Evolutionary conservation across 2,797 vertebrate species (phyloP), one percentile per base, ranked within the genome.

Genomic region (Erithacus rubecula): DNA sequence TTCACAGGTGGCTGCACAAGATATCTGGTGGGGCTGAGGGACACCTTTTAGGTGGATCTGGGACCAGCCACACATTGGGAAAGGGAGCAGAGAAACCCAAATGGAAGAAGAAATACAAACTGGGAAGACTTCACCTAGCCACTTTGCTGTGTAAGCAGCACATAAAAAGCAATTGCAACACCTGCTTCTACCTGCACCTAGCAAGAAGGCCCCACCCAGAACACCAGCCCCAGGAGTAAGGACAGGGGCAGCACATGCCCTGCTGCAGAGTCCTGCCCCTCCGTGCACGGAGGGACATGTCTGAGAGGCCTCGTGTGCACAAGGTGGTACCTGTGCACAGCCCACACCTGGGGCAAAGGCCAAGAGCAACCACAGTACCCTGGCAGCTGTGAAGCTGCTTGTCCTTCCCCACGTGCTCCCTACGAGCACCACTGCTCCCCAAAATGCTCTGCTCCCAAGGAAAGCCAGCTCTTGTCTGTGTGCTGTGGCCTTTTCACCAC

Each of bases 241-340:
- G 78, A 55, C 6, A 18, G 59, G 18, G 43, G 32, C 27, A 75
- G 21, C 72, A 26, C 9, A 22, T 3, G 1, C 18, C 18, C 24
- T 1, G 1, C 12, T 6, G 6, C 26, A 75, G 53, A 78, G 75
- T 27, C 41, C 72, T 51, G 67, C 12, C 26, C 19, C 29, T 6
- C 18, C 0, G 1, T 12, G 22, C 0, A 3, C 6, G 10, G 65
- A 46, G 21, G 17, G 30, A n/a, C 32, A 22, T 1, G 32, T n/a
- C 58, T 8, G 8, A 62, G 70, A 55, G 43, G 39, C 44, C 18
- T 37, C 32, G 3, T 0, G 44, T 8, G n/a, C 37, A 20, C 9
- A 7, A 16, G 18, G 75, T 14, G 27, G 27, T 65, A 91, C 63
- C 26, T 36, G 26, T 74, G 69, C 27, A 55, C 70, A 76, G 27